Percentiles rank a stretch among this genome's conserved stretches.
phyloP scores from a whole-genome alignment of 2,888 invertebrate species.

The Anoncus sp. region DNA sequence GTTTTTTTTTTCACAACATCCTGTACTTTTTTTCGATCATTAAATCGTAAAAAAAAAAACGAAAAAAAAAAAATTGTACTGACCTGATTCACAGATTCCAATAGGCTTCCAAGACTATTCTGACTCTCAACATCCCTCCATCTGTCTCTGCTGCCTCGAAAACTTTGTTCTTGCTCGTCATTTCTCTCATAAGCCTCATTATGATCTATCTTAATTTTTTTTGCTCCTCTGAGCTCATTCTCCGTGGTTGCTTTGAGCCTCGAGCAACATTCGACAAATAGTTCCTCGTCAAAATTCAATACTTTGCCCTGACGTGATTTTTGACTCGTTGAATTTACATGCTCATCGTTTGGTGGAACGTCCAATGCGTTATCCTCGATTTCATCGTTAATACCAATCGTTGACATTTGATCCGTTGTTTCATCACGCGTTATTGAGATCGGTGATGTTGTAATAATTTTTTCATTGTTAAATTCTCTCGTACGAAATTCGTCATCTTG shows the following conservation, averaged over 20 bases:
- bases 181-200: slow-evolving; percentile 74
- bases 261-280: slow-evolving; percentile 82
- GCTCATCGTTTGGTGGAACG: slow-evolving; percentile 71
- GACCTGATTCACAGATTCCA: slow-evolving; percentile 82
- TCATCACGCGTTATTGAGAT: slow-evolving; percentile 68
- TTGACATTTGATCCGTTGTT: slow-evolving; percentile 75
- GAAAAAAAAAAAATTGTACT: slow-evolving; percentile 45
- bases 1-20: too few species aligned
- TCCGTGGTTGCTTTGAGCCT: slow-evolving; percentile 81
- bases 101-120: slow-evolving; percentile 80
- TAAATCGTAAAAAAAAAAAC: too few species aligned
- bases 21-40: too few species aligned
- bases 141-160: slow-evolving; percentile 73
- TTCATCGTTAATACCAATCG: slow-evolving; percentile 79
- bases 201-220: slow-evolving; percentile 81
- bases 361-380: slow-evolving; percentile 80
- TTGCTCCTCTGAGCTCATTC: slow-evolving; percentile 80
- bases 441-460: slow-evolving; percentile 75
- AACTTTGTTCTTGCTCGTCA: slow-evolving; percentile 72
- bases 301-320: slow-evolving; percentile 79
- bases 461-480: slow-evolving; percentile 74
- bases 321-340: slow-evolving; percentile 58
- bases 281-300: slow-evolving; percentile 80
- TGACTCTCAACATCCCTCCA: slow-evolving; percentile 82
- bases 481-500: slow-evolving; percentile 55